Evolutionary conservation across 2,797 vertebrate species (phyloP).

Genomic region (Phylloscopus collybita): DNA sequence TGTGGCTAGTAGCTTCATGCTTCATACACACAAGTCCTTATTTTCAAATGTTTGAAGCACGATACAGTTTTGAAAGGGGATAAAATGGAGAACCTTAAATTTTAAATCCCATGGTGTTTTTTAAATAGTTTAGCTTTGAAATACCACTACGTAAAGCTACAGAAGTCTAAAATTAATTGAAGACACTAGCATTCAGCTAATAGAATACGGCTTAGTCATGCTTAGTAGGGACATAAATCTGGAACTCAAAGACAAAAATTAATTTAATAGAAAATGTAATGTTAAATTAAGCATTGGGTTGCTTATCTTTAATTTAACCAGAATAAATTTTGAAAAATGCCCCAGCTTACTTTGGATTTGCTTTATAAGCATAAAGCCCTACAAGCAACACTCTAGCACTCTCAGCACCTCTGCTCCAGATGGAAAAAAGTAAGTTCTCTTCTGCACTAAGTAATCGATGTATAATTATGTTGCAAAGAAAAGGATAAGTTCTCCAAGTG

Average conservation of each 20-base stretch:
- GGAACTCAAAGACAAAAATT: not conserved
- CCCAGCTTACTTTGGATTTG: not conserved
- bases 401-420: not conserved
- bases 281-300: not conserved
- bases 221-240: slow-evolving; percentile 10
- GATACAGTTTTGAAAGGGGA: not conserved
- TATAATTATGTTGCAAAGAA: slow-evolving; percentile 21
- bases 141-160: not conserved
- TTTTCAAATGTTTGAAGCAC: not conserved
- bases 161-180: not conserved
- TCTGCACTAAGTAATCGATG: not conserved
- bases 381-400: not conserved
- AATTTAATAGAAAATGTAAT: not conserved
- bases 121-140: not conserved
- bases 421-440: not conserved
- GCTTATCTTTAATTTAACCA: not conserved
- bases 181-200: not conserved
- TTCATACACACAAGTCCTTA: not conserved
- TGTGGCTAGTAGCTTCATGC: not conserved
- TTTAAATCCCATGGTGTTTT: not conserved
- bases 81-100: accelerated
- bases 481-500: not conserved
- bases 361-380: not conserved
- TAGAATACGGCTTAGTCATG: not conserved
- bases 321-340: not conserved